phyloP scores from a whole-genome alignment of 2,113 vertebrate species.

The Illadopsis cleaveri region DNA sequence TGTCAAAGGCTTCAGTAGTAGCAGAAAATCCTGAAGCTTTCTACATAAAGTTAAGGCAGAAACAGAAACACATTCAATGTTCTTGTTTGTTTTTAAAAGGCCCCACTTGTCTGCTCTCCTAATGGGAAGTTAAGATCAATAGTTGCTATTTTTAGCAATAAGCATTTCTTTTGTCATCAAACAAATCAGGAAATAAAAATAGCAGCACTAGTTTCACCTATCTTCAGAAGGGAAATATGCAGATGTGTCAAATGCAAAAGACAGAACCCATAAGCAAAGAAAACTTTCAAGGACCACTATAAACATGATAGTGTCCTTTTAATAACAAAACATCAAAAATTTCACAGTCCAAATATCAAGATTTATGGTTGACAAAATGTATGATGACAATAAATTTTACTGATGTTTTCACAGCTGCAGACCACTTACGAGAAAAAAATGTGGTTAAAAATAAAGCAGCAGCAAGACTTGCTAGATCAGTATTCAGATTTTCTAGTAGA shows the following conservation, averaged over 20 bases:
- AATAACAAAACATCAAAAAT: background rate
- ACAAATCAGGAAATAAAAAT: slow-evolving; percentile 28
- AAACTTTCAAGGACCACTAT: background rate
- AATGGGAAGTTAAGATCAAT: slow-evolving; percentile 27
- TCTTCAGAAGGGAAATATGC: background rate
- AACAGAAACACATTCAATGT: background rate
- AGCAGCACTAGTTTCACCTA: background rate
- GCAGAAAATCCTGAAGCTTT: background rate
- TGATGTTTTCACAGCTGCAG: slow-evolving; percentile 32
- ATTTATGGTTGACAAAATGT: background rate
- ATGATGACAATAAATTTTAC: background rate
- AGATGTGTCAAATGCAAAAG: background rate
- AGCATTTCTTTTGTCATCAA: slow-evolving; percentile 1
- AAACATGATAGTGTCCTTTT: background rate
- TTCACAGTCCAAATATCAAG: background rate
- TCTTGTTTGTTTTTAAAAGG: slow-evolving; percentile 12
- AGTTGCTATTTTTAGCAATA: slow-evolving; percentile 27
- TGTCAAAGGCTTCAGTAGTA: slow-evolving; percentile 31
- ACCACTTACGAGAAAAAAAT: background rate
- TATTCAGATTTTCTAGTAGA: background rate
- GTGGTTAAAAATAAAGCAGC: background rate
- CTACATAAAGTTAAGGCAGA: slow-evolving; percentile 33
- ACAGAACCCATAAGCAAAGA: background rate
- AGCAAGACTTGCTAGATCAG: background rate
- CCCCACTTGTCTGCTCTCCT: background rate